Evolutionary conservation across 2,113 vertebrate species (phyloP).

Genomic region (Galbula dea): DNA sequence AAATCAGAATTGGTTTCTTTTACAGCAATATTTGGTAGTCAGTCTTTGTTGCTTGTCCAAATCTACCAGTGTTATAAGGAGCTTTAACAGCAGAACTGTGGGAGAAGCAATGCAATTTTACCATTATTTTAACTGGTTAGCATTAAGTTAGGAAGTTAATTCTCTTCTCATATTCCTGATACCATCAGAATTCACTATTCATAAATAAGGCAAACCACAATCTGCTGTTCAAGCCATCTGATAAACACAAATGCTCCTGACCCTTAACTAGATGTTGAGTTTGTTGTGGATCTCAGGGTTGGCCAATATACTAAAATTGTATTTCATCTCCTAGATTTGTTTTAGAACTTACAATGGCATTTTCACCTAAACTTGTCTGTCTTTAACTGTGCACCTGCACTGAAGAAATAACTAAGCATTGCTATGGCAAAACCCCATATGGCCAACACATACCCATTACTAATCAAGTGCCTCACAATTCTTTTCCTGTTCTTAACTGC

Average conservation of each 20-base stretch:
- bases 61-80: background rate
- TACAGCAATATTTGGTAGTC: accelerated
- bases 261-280: background rate
- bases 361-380: background rate
- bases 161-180: background rate
- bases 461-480: background rate
- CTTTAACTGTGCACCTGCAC: background rate
- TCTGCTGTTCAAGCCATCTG: background rate
- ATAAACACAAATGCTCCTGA: background rate
- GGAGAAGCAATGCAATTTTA: background rate
- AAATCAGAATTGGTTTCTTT: background rate
- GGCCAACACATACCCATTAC: background rate
- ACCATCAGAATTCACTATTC: background rate
- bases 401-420: background rate
- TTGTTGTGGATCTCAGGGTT: background rate
- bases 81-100: background rate
- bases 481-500: background rate
- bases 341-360: background rate
- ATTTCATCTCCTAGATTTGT: background rate
- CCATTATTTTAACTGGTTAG: background rate
- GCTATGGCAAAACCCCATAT: background rate
- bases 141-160: background rate
- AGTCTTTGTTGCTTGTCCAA: background rate
- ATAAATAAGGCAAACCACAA: background rate
- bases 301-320: background rate